Base-by-base conservation (phyloP, 2,113 vertebrate genomes). In the Pelecanus crispus region DNA sequence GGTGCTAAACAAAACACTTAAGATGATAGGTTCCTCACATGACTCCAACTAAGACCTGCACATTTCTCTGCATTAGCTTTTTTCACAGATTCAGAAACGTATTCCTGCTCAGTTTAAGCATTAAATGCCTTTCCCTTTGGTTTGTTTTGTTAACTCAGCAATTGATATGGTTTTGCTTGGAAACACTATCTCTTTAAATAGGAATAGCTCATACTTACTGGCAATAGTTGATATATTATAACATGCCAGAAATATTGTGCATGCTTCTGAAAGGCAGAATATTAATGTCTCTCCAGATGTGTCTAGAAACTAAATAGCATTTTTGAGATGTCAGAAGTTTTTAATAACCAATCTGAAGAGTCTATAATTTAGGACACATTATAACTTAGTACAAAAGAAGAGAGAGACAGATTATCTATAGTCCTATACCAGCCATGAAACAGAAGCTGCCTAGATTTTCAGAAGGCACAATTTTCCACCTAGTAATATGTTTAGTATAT, bases 271-370 rank as follows among this genome's bases (percentile, higher is more conserved):
- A 89, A 87, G 55, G 32, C 22, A 4, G 65, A 90, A 62, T 75
- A 87, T 59, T 81, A 91, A 96, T 70, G 44, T 84, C 38, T 71
- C 49, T 61, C 80, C 90, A 90, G 50, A 73, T 84, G 68, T 66
- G 38, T 63, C 62, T 75, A 84, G 91, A 91, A 86, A 82, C 93
- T 68, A 94, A 92, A 79, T 22, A 91, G 36, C 21, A 44, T 79
- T 95, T 94, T 45, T 63, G 55, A 72, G 63, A 78, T 74, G 53
- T n/a, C 29, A 66, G 31, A 52, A 47, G 8, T 83, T 95, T 96
- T 92, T 94, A 77, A 92, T 90, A 95, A 96, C 38, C 71, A 47
- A 34, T 88, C 40, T 34, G 79, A 92, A 88, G n/a, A 91, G 65
- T 36, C 79, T 78, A 17, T 63, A 92, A 91, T 96, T 73, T 87